phyloP scores from a whole-genome alignment of 2,113 vertebrate species.

The Lagopus leucura region DNA sequence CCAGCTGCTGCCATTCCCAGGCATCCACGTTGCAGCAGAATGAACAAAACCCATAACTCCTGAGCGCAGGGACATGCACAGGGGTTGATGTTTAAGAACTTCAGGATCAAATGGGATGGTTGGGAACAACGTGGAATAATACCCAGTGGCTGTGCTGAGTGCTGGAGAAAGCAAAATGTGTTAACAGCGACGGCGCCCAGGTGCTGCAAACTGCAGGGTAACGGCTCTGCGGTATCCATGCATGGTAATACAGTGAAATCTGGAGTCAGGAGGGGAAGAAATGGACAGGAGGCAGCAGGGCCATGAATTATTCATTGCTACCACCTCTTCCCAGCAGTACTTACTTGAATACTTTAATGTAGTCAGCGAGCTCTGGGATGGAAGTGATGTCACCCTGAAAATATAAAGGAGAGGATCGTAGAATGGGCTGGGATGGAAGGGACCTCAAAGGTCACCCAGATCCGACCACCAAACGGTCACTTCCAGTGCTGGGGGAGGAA shows the following conservation, averaged over 20 bases:
- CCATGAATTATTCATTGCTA: conserved; percentile 48
- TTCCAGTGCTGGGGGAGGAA: neutral
- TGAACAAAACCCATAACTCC: neutral
- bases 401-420: neutral
- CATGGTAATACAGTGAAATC: fast-evolving
- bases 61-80: neutral
- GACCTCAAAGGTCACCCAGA: too few species aligned
- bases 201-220: neutral
- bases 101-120: neutral
- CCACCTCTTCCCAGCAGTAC: conserved; percentile 73
- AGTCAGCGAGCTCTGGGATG: conserved; percentile 97
- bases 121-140: neutral
- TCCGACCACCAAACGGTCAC: neutral
- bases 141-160: neutral
- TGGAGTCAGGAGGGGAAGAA: neutral
- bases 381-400: conserved; percentile 97
- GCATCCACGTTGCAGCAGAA: neutral
- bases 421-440: too few species aligned
- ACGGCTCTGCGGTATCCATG: neutral
- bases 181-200: neutral
- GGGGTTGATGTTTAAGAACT: neutral
- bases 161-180: neutral
- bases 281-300: neutral
- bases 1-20: neutral
- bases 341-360: conserved; percentile 99